phyloP scores from a whole-genome alignment of 2,797 vertebrate species.

The Gymnocypris eckloni region DNA sequence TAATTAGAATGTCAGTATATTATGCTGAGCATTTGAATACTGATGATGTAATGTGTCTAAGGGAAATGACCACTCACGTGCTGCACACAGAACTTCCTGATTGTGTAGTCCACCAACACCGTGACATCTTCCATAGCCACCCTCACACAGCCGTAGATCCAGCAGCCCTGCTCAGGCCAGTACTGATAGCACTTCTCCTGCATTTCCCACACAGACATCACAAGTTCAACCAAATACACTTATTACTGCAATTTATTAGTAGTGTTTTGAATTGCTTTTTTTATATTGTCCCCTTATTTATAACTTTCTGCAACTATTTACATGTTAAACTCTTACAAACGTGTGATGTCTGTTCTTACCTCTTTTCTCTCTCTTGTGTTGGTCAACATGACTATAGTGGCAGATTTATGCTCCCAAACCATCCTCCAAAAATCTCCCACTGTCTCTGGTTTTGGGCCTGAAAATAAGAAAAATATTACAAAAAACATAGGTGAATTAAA shows the following conservation, averaged over 20 bases:
- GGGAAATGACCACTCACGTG: constrained; percentile 78
- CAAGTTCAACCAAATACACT: not conserved
- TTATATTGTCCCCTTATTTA: not conserved
- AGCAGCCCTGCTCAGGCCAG: constrained; percentile 97
- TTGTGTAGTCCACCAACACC: constrained; percentile 93
- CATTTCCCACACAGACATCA: not conserved
- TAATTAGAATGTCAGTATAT: not conserved
- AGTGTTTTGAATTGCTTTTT: not conserved
- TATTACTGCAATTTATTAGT: not conserved
- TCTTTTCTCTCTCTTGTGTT: constrained; percentile 96
- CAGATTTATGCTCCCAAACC: constrained; percentile 95
- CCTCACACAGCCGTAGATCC: constrained; percentile 89
- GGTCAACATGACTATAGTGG: constrained; percentile 95
- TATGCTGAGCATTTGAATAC: not conserved
- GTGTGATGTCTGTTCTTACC: constrained; percentile 63
- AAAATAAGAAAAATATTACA: not conserved
- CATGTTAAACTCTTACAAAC: constrained; percentile 1
- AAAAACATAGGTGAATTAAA: not conserved
- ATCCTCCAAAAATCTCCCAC: constrained; percentile 95
- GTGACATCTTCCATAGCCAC: constrained; percentile 92
- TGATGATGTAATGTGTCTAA: not conserved
- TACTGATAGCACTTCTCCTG: constrained; percentile 98
- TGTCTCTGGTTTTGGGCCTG: constrained; percentile 94
- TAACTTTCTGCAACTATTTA: not conserved
- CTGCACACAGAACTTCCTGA: constrained; percentile 94